Base-by-base conservation (phyloP, 2,888 invertebrate genomes). In the Oligia latruncula region DNA sequence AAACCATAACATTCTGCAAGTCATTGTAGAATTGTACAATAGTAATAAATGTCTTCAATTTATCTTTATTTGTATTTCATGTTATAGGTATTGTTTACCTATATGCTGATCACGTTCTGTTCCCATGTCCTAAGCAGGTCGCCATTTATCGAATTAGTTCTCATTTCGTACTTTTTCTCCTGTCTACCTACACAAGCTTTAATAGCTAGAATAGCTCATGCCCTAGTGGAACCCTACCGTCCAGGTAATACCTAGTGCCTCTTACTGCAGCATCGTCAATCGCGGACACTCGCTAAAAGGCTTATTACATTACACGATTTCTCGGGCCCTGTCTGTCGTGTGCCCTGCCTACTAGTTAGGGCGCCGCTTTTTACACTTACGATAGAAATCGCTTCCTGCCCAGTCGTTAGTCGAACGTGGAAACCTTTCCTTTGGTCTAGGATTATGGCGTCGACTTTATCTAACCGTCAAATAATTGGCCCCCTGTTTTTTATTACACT, bases 41-140 rank as follows among this genome's bases (percentile, higher is more conserved):
- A 67, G 60, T 65, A 81, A 62, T 72, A 78, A 78, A 84, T 84
- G 29, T 55, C 67, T 67, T 64, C 67, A 62, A 71, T 81, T 62
- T 71, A 71, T 78, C 75, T 58, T 49, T 68, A 78, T 67, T 71
- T 71, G 4, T 60, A 65, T 52, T 66, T 65, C 8, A 58, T 81
- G 29, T 58, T 58, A 58, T 23, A 23, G 23, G 9, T 35, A 35
- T 35, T 35, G 35, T 35, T 35, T 35, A 35, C 35, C 43, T 43
- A 55, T 20, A 55, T 17, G 20, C 52, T 55, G 2, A 65, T 13
- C 5, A 65, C 6, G 35, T 3, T 40, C 35, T 65, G 23, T 35
- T 40, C 35, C 40, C 40, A 13, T 40, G 65, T 65, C 35, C 40
- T 23, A 23, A 13, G 65, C 35, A 66, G 40, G 65, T 23, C 5